A percentile compares a stretch with the other conserved stretches of the same genome.
phyloP scores from a whole-genome alignment of 2,888 invertebrate genomes.

The Resseliella maxima region DNA sequence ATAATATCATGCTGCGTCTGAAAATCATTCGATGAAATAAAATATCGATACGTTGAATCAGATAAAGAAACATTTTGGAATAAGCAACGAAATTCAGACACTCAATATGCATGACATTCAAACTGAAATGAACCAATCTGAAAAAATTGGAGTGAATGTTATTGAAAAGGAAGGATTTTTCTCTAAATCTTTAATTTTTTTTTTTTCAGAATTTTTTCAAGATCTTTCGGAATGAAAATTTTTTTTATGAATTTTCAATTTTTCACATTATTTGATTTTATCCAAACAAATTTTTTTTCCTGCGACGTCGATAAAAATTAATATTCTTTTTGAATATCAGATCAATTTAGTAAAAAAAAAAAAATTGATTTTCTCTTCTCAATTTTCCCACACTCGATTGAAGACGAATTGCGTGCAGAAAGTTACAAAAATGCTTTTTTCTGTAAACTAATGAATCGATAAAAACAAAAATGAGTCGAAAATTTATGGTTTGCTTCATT shows the following conservation, averaged over 20 bases:
- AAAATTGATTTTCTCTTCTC: not conserved
- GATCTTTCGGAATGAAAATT: too few species aligned
- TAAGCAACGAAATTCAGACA: constrained; percentile 23
- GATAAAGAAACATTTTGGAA: not conserved
- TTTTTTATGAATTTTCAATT: too few species aligned
- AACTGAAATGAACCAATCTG: not conserved
- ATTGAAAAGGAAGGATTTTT: too few species aligned
- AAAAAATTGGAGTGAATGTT: not conserved
- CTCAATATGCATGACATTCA: not conserved
- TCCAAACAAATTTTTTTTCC: too few species aligned
- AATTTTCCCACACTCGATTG: not conserved
- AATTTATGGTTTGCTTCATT: constrained; percentile 46
- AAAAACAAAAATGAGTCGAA: constrained; percentile 35
- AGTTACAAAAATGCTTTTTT: too few species aligned
- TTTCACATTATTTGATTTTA: too few species aligned
- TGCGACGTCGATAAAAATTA: too few species aligned
- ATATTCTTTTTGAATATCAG: too few species aligned
- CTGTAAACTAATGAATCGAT: constrained; percentile 49
- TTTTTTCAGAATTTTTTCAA: too few species aligned
- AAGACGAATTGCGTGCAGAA: constrained; percentile 29
- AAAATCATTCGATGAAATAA: constrained; percentile 53
- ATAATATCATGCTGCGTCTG: constrained; percentile 43
- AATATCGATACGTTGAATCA: constrained; percentile 9
- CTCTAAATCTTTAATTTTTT: too few species aligned
- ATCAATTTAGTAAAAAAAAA: not conserved